Conservation (phyloP, 2,888 invertebrate genomes). For the Platerodrilus igneus region DNA sequence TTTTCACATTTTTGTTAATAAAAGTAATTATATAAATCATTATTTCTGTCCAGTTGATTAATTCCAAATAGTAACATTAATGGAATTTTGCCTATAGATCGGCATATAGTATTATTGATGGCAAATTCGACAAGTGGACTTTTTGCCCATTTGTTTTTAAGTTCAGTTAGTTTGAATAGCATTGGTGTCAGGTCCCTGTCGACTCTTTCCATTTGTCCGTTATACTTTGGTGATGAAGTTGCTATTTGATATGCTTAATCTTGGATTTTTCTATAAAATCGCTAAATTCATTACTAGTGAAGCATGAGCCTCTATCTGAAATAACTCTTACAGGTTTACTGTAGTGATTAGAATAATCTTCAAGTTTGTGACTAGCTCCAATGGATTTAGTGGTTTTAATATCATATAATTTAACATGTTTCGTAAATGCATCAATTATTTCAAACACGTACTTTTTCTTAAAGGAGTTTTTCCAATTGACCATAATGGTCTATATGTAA, state of each 20-base stretch:
- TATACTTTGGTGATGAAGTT: constrained; percentile 31
- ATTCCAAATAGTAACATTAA: too few relatives aligned
- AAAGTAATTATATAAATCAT: too few relatives aligned
- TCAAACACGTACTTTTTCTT: not conserved
- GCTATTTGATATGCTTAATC: too few relatives aligned
- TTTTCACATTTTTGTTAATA: too few relatives aligned
- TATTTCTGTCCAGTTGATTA: too few relatives aligned
- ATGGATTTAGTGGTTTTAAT: not conserved
- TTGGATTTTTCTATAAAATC: constrained; percentile 21
- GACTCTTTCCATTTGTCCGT: constrained; percentile 33
- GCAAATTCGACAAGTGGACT: too few relatives aligned
- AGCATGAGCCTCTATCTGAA: constrained; percentile 32
- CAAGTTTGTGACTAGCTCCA: not conserved
- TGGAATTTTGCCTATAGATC: too few relatives aligned
- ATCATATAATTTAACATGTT: constrained; percentile 1
- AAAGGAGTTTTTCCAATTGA: not conserved
- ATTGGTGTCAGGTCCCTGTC: too few relatives aligned
- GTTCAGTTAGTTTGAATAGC: too few relatives aligned
- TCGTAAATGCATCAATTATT: constrained; percentile 2
- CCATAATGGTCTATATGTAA: constrained; percentile 5
- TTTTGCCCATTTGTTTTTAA: too few relatives aligned
- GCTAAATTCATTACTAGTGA: constrained; percentile 31
- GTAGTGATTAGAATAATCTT: constrained; percentile 11
- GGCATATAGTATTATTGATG: too few relatives aligned
- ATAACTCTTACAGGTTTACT: constrained; percentile 26